Conservation (phyloP, 2,797 vertebrate genomes). For the Morus bassanus region DNA sequence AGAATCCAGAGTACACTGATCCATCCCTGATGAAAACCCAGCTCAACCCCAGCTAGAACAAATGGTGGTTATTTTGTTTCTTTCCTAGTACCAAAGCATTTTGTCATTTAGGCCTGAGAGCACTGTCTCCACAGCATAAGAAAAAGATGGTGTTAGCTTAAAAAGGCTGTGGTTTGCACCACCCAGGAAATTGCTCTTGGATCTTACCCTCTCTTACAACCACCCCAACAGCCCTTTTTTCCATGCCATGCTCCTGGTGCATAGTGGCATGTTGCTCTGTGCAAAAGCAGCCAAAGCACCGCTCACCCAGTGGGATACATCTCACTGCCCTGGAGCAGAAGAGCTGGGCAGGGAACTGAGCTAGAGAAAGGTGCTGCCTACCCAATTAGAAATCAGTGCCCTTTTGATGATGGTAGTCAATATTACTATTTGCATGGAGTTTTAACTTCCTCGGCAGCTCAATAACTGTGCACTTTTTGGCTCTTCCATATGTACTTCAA, state of each 20-base stretch:
- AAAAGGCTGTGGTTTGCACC: not conserved
- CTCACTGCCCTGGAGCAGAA: not conserved
- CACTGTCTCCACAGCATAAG: accelerated
- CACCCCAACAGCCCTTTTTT: not conserved
- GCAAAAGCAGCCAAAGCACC: not conserved
- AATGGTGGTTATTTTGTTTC: not conserved
- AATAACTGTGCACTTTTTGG: not conserved
- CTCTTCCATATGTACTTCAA: not conserved
- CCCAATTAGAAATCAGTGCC: not conserved
- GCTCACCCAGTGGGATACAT: not conserved
- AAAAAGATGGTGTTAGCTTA: not conserved
- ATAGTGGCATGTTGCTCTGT: not conserved
- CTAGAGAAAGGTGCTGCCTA: not conserved
- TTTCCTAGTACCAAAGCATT: not conserved
- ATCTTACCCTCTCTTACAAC: not conserved
- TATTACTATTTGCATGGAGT: not conserved
- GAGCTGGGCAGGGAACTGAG: not conserved
- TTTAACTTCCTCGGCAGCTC: not conserved
- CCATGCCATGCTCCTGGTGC: accelerated
- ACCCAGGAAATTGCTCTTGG: not conserved
- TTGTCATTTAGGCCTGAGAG: not conserved
- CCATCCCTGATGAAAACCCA: not conserved
- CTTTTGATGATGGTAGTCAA: not conserved
- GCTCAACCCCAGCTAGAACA: not conserved
- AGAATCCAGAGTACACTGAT: not conserved